A percentile compares a stretch with the other conserved stretches of the same genome.
Conservation (phyloP, 2,797 vertebrate genomes). For the Sebastes minor region DNA sequence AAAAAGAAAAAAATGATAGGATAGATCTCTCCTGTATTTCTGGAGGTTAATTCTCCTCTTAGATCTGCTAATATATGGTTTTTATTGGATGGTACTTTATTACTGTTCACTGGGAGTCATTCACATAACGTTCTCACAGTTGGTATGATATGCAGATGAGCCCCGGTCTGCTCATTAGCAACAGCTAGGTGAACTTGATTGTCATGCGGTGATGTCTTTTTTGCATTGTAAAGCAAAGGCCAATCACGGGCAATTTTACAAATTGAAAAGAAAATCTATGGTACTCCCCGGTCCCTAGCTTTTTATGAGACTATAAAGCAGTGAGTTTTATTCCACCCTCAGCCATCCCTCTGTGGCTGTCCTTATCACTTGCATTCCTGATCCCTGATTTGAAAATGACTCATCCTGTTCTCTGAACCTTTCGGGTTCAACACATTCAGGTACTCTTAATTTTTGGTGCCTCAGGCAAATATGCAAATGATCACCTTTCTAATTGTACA, state of each 20-base stretch:
- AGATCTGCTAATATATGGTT: neutral
- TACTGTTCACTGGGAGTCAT: neutral
- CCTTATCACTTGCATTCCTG: conserved; percentile 17
- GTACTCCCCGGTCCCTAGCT: neutral
- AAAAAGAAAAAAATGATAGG: neutral
- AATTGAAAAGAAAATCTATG: conserved; percentile 1
- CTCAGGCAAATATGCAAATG: conserved; percentile 51
- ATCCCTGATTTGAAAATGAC: conserved; percentile 46
- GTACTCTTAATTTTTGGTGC: conserved; percentile 19
- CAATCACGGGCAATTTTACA: conserved; percentile 28
- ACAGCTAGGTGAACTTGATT: conserved; percentile 13
- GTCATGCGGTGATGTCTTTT: conserved; percentile 12
- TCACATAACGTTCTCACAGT: conserved; percentile 6
- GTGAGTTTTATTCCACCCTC: conserved; percentile 9
- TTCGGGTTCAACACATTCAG: conserved; percentile 35
- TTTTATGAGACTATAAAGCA: conserved; percentile 26
- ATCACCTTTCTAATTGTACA: conserved; percentile 42
- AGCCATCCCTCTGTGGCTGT: conserved; percentile 22
- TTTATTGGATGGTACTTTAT: neutral
- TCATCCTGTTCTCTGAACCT: conserved; percentile 30
- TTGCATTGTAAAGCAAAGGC: conserved; percentile 21
- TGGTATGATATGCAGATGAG: conserved; percentile 32
- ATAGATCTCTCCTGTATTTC: neutral
- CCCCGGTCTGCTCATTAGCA: neutral
- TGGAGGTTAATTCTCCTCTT: neutral